Evolutionary conservation across 1,140 invertebrate species (phyloP).

Genomic region (Notospermus geniculatus): DNA sequence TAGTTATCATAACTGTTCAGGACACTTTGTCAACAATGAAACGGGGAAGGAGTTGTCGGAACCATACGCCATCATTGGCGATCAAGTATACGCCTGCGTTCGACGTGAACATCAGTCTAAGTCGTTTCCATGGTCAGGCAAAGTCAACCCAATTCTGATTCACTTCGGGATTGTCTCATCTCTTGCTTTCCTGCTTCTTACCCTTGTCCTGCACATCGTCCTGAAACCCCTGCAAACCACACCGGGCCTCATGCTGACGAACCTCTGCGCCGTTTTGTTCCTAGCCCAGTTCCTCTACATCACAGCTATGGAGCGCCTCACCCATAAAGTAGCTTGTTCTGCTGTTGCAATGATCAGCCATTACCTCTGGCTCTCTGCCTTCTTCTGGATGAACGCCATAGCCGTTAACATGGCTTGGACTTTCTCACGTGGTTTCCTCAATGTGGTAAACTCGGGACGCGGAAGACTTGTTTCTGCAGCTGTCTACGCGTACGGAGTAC

Average conservation of each 20-base stretch:
- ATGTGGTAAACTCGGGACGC: neutral
- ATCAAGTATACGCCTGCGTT: no score
- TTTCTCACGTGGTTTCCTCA: slow-evolving; percentile 19
- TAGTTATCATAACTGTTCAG: no score
- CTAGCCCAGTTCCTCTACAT: slow-evolving; percentile 53
- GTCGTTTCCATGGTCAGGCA: no score
- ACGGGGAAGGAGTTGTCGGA: no score
- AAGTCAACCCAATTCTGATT: slow-evolving; percentile 27
- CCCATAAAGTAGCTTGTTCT: slow-evolving; percentile 35
- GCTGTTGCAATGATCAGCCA: slow-evolving; percentile 74
- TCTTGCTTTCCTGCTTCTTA: slow-evolving; percentile 49
- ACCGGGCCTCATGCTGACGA: slow-evolving; percentile 56
- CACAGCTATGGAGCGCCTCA: slow-evolving; percentile 27
- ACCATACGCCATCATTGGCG: no score
- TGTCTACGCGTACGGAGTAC: neutral
- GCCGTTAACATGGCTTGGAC: slow-evolving; percentile 58
- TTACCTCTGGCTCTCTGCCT: slow-evolving; percentile 85
- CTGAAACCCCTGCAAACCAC: slow-evolving; percentile 52
- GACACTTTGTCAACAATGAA: no score
- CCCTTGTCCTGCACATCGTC: slow-evolving; percentile 48
- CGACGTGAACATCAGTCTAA: no score
- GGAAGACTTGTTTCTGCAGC: neutral
- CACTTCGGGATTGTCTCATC: slow-evolving; percentile 44
- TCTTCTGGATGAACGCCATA: slow-evolving; percentile 94
- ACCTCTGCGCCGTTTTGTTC: slow-evolving; percentile 49